Evolutionary conservation across 2,888 invertebrate genomes (phyloP).

Genomic region (Chirona hameri): DNA sequence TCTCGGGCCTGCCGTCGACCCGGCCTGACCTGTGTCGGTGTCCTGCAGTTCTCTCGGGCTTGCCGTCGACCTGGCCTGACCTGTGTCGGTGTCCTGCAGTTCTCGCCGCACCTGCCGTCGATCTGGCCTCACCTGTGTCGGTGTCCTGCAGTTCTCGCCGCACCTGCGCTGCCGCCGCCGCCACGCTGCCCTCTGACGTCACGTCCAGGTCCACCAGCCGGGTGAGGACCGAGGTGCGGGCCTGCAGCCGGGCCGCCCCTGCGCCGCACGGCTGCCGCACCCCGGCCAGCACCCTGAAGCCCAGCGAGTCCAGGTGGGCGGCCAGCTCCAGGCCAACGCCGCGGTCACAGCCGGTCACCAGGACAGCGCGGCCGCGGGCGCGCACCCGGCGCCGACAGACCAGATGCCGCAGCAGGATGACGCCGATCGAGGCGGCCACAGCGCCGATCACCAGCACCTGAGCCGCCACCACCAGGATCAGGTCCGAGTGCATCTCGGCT

Average conservation of each 20-base stretch:
- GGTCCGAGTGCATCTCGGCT: neutral
- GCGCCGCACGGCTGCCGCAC: neutral
- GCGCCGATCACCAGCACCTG: conserved; percentile 27
- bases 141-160: neutral
- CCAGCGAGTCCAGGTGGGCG: conserved; percentile 43
- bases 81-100: too few relatives aligned
- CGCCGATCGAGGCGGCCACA: neutral
- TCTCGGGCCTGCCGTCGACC: too few relatives aligned
- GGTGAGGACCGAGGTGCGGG: neutral
- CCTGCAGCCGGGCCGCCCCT: neutral
- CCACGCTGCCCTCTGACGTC: neutral
- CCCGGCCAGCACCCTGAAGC: conserved; percentile 39
- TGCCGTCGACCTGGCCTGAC: too few relatives aligned
- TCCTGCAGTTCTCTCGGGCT: too few relatives aligned
- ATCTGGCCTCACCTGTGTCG: neutral
- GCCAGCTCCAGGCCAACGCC: conserved; percentile 47
- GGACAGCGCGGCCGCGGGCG: conserved; percentile 31
- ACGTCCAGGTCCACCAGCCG: neutral
- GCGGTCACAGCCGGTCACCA: conserved; percentile 42
- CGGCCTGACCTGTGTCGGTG: too few relatives aligned
- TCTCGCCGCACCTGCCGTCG: too few relatives aligned
- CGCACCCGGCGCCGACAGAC: neutral
- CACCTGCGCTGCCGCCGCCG: neutral
- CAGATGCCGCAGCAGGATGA: conserved; percentile 6
- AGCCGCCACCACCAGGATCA: neutral